Conservation (phyloP, 2,797 vertebrate genomes). For the Phrynocephalus guinanensis region DNA sequence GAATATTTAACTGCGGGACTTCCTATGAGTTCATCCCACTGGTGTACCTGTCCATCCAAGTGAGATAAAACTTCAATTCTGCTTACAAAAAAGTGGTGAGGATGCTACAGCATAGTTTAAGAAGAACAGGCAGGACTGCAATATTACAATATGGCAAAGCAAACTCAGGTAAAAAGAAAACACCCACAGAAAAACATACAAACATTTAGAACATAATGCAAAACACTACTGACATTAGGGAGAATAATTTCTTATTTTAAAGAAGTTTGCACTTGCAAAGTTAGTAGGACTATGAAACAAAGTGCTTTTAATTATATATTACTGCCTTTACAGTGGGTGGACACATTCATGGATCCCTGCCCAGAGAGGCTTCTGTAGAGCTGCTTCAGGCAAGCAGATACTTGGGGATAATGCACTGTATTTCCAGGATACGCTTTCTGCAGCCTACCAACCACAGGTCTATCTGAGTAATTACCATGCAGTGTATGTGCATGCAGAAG, state of each 20-base stretch:
- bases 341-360: constrained; percentile 16
- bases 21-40: background rate
- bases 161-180: background rate
- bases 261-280: background rate
- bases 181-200: background rate
- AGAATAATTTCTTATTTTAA: constrained; percentile 12
- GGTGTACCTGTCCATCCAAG: background rate
- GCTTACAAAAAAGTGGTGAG: background rate
- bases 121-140: background rate
- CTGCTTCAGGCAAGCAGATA: constrained; percentile 29
- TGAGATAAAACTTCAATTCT: background rate
- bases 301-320: background rate
- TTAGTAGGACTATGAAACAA: constrained; percentile 15
- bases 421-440: constrained; percentile 32
- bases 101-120: background rate
- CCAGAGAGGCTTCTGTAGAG: constrained; percentile 9
- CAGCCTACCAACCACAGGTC: constrained; percentile 14
- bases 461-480: constrained; percentile 34
- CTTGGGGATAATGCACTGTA: background rate
- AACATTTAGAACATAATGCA: background rate
- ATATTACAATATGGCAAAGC: background rate
- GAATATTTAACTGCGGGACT: background rate
- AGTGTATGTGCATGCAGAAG: constrained; percentile 40
- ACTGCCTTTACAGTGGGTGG: background rate
- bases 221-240: background rate